Base-by-base conservation (phyloP, 2,113 vertebrate genomes). In the Lepisosteus oculatus region DNA sequence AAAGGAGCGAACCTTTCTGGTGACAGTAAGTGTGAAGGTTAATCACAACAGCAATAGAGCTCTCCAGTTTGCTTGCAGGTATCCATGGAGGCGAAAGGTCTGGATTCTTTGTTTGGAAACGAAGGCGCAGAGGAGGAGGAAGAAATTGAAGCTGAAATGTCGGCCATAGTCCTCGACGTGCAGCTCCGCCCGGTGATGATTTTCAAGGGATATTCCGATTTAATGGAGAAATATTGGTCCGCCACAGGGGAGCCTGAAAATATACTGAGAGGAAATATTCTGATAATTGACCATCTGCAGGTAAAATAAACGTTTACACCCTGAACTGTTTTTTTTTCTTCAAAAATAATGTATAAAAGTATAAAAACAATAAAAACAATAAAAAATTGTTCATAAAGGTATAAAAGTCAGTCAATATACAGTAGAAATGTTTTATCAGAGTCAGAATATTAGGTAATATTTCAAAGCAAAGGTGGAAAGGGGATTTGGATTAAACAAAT, bases 281-380 rank as follows among this genome's bases (percentile, higher is more conserved):
- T 88, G n/a, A 68, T 89, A 63, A 84, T 88, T 77, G 89, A 91
- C 66, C 85, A 90, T 67, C 79, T 82, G 45, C 84, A 90, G 88
- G 89, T 91, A 84, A n/a, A 6, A n/a, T 29, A 29, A 29, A 29
- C 29, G 2, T 29, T 29, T 29, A 29, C 29, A 29, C 29, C 1
- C 29, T 2, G 1, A 29, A 29, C 29, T 29, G 29, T 29, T 29
- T 29, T 29, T 29, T 29, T 29, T 17, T 17, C 15, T 17, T 17
- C 15, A 17, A 17, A 17, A 17, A 17, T 17, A 17, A 17, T 17
- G 15, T n/a, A n/a, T n/a, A n/a, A n/a, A n/a, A 29, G 29, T 29
- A 29, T 29, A 29, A 29, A 29, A 29, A 29, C 29, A 29, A 29
- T 29, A 29, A 29, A 29, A n/a, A n/a, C n/a, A n/a, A n/a, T n/a